Evolutionary conservation across 1,140 invertebrate genomes (phyloP).

Genomic region (Psilanteris sp.): DNA sequence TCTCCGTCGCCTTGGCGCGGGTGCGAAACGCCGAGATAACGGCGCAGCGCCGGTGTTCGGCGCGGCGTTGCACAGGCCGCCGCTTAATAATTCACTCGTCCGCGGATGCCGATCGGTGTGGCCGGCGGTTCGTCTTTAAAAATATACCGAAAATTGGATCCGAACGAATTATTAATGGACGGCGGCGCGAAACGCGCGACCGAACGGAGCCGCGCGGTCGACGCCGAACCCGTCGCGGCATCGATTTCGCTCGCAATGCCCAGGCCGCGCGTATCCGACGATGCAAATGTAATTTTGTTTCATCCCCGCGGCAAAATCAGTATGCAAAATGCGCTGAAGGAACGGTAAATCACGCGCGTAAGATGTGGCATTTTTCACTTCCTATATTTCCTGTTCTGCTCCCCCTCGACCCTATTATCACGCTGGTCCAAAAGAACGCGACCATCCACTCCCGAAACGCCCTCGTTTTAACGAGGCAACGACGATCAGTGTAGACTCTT

Average conservation of each 20-base stretch:
- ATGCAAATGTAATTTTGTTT: slow-evolving; percentile 54
- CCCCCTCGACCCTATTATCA: slow-evolving; percentile 70
- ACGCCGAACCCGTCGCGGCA: too few species aligned
- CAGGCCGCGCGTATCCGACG: slow-evolving; percentile 9
- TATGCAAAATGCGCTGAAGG: slow-evolving; percentile 63
- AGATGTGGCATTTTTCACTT: slow-evolving; percentile 69
- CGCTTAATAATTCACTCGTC: slow-evolving; percentile 52
- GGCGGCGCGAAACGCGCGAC: too few species aligned
- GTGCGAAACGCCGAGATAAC: slow-evolving; percentile 46
- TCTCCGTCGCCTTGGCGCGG: slow-evolving; percentile 25
- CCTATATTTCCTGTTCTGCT: slow-evolving; percentile 65
- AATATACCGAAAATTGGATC: too few species aligned
- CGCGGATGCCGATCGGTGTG: too few species aligned
- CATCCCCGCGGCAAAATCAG: slow-evolving; percentile 47
- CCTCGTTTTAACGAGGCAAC: slow-evolving; percentile 78
- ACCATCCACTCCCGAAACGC: slow-evolving; percentile 66
- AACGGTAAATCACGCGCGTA: slow-evolving; percentile 67
- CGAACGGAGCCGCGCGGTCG: too few species aligned
- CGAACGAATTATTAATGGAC: too few species aligned
- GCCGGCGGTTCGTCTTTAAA: too few species aligned
- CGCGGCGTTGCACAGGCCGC: too few species aligned
- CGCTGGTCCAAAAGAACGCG: slow-evolving; percentile 70
- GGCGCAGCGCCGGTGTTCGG: too few species aligned
- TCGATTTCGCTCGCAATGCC: too few species aligned
- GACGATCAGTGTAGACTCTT: slow-evolving; percentile 80